phyloP scores from a whole-genome alignment of 2,888 invertebrate species.

The Furcula furcula region DNA sequence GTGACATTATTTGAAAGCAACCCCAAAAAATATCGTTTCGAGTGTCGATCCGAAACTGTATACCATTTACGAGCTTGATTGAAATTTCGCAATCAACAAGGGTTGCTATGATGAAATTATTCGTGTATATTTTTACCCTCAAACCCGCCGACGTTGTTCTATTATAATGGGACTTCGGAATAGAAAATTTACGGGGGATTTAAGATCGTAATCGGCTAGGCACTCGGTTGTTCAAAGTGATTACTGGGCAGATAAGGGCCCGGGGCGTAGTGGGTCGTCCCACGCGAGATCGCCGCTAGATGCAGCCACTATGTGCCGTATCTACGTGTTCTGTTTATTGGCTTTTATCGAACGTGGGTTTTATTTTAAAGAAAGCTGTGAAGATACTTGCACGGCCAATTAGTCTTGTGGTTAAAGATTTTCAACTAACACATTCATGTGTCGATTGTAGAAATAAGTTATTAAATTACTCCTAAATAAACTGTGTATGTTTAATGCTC shows the following conservation, averaged over 20 bases:
- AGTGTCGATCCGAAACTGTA: conserved; percentile 76
- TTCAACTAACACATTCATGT: too few species aligned
- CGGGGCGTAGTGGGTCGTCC: conserved; percentile 62
- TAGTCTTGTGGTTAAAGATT: conserved; percentile 23
- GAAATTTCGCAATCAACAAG: conserved; percentile 80
- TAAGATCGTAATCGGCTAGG: conserved; percentile 75
- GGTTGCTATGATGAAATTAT: conserved; percentile 77
- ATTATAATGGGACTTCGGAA: conserved; percentile 68
- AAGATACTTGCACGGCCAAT: conserved; percentile 27
- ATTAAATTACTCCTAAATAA: too few species aligned
- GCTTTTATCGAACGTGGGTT: conserved; percentile 30
- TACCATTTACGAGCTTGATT: conserved; percentile 79
- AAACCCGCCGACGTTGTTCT: conserved; percentile 62
- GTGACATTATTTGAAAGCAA: conserved; percentile 34
- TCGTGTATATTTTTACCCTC: conserved; percentile 75
- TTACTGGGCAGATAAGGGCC: conserved; percentile 70
- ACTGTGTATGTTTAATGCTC: too few species aligned
- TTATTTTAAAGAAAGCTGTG: conserved; percentile 28
- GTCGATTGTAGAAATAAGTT: too few species aligned
- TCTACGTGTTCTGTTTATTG: conserved; percentile 35
- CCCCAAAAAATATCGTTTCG: conserved; percentile 74
- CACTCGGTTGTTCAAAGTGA: conserved; percentile 79
- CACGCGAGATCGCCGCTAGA: conserved; percentile 59
- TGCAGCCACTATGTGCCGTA: conserved; percentile 32
- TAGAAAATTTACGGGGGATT: conserved; percentile 78